Evolutionary conservation across 2,888 invertebrate species (phyloP).

Genomic region (Allophyes oxyacanthae): DNA sequence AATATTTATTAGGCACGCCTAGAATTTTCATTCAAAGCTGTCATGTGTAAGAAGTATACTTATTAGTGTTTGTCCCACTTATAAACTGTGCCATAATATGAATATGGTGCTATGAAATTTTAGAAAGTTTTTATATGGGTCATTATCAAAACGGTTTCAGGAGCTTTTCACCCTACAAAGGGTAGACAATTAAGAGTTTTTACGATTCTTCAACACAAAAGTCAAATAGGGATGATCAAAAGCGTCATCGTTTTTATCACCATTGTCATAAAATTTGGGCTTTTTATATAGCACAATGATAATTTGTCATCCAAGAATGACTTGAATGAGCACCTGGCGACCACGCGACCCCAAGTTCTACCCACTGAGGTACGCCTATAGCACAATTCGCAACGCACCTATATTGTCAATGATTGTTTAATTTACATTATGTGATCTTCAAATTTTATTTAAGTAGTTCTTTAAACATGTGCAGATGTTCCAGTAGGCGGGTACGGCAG

Average conservation of each 20-base stretch:
- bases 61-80: slow-evolving; percentile 4
- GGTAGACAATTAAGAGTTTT: slow-evolving; percentile 56
- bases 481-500: slow-evolving; percentile 77
- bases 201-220: slow-evolving; percentile 60
- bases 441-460: slow-evolving; percentile 86
- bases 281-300: slow-evolving; percentile 81
- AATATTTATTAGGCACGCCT: not conserved
- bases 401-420: slow-evolving; percentile 86
- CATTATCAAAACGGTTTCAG: slow-evolving; percentile 45
- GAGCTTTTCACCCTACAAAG: slow-evolving; percentile 45
- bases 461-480: slow-evolving; percentile 85
- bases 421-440: slow-evolving; percentile 88
- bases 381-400: slow-evolving; percentile 82
- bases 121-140: slow-evolving; percentile 29
- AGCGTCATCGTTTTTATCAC: slow-evolving; percentile 74
- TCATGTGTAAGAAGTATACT: too few relatives aligned
- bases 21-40: slow-evolving; percentile 3
- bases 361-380: slow-evolving; percentile 57
- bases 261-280: slow-evolving; percentile 70
- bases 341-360: slow-evolving; percentile 76
- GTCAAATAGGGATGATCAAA: slow-evolving; percentile 70
- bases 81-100: slow-evolving; percentile 23
- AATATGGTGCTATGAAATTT: slow-evolving; percentile 28
- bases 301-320: slow-evolving; percentile 84
- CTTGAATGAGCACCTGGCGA: slow-evolving; percentile 79